phyloP scores from a whole-genome alignment of 2,888 invertebrate genomes.

The Pseudolycoriella hygida region DNA sequence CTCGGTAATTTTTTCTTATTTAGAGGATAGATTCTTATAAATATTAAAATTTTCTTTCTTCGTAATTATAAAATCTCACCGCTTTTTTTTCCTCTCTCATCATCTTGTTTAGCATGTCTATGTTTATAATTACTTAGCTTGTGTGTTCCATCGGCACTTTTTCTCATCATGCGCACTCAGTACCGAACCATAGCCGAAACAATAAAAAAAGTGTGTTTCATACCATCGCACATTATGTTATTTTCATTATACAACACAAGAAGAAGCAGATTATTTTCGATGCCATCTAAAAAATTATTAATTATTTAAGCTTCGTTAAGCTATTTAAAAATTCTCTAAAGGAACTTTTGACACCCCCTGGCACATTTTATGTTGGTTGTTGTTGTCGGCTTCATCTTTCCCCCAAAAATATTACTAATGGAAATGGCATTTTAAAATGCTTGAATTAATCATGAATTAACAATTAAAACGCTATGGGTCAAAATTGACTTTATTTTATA shows the following conservation, averaged over 20 bases:
- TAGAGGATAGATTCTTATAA: background rate
- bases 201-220: too few relatives aligned
- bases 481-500: background rate
- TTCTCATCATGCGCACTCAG: background rate
- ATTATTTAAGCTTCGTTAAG: conserved; percentile 15
- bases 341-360: conserved; percentile 11
- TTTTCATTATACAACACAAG: background rate
- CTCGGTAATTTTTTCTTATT: too few relatives aligned
- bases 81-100: background rate
- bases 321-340: conserved; percentile 14
- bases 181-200: background rate
- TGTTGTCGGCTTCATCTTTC: background rate
- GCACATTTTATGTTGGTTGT: background rate
- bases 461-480: conserved; percentile 10
- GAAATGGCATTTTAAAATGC: conserved; percentile 11
- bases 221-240: too few relatives aligned
- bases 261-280: conserved; percentile 6
- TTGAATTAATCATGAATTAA: conserved; percentile 15
- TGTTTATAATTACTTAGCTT: background rate
- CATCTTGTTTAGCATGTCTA: too few relatives aligned
- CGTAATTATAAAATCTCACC: background rate
- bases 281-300: conserved; percentile 12
- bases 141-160: background rate
- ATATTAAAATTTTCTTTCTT: background rate
- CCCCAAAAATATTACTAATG: background rate